Evolutionary conservation across 2,888 invertebrate species (phyloP), one percentile per base, ranked within the genome.

Genomic region (Colostygia pectinataria): DNA sequence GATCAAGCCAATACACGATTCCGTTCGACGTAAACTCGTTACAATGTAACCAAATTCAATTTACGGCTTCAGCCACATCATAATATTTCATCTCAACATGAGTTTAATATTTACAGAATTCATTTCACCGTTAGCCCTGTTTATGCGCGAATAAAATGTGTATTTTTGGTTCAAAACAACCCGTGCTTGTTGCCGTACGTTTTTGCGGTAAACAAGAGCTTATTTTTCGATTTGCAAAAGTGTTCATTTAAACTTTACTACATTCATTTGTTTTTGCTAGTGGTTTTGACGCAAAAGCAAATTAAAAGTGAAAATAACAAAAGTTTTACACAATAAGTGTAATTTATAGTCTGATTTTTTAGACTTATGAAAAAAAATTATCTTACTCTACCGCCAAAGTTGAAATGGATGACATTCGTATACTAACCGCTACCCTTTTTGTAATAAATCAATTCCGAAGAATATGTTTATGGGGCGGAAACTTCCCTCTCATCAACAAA

Each of bases 11-110:
- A 80, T 81, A 83, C 77, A 78, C 73, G 78, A 78, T 76, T 77
- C 74, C 70, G 67, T 71, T 66, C 77, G 79, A 80, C 80, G 80
- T 79, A 79, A 80, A 83, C 82, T 87, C 85, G 87, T 89, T 88
- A 88, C 79, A 82, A 75, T 80, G 76, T 81, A 86, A 81, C 85
- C 83, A 80, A 86, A 88, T 87, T 85, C 84, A 86, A 87, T 88
- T 86, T 86, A 78, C 77, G 65, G 71, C 74, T 69, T 66, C 73
- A 71, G 71, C 79, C 80, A 74, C 77, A 80, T 86, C 80, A 79
- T 79, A 82, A 85, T 82, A 85, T 84, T 85, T 80, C 82, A 81
- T 82, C 70, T 73, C 69, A 61, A 59, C 60, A 66, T 68, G 63
- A 68, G 69, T 68, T 74, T 75, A 74, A 72, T 77, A 73, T 71